These are phyloP conservation scores for Tachina lurida DNA, from an alignment of 2,888 invertebrate genomes.

Conservation along the genomic window DNA sequence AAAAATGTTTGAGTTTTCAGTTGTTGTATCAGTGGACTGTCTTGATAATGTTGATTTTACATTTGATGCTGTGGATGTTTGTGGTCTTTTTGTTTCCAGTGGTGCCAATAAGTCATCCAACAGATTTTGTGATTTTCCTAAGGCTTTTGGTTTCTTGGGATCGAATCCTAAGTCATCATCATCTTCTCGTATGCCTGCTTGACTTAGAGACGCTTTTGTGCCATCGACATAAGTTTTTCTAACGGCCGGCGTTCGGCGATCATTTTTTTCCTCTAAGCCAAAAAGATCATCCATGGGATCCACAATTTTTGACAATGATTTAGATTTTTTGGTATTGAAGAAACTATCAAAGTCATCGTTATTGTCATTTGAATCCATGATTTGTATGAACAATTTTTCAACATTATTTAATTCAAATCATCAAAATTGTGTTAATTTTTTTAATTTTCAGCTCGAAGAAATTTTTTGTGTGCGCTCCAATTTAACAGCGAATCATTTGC, in stretches of 20 bases:
- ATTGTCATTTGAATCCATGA: constrained; percentile 84
- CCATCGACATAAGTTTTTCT: constrained; percentile 35
- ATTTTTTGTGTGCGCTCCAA: too few species aligned
- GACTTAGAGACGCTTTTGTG: constrained; percentile 45
- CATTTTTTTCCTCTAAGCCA: constrained; percentile 80
- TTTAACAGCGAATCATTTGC: too few species aligned
- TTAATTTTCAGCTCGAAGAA: too few species aligned
- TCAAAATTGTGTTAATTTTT: neutral
- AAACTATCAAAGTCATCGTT: constrained; percentile 89
- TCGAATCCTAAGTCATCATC: constrained; percentile 82
- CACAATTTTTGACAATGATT: constrained; percentile 39
- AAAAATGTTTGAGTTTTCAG: constrained; percentile 78
- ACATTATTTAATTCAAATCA: too few species aligned
- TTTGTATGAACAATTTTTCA: neutral
- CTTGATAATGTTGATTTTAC: constrained; percentile 78
- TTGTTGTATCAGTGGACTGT: constrained; percentile 82
- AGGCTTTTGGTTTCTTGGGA: constrained; percentile 81
- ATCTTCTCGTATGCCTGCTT: constrained; percentile 68
- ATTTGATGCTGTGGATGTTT: constrained; percentile 71
- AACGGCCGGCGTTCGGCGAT: constrained; percentile 48
- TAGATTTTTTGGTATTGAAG: constrained; percentile 83
- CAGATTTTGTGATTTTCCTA: constrained; percentile 77
- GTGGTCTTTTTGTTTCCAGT: constrained; percentile 76
- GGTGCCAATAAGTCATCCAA: constrained; percentile 78
- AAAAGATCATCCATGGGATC: constrained; percentile 80